These are phyloP conservation scores for Drymodes brunneopygia DNA, from an alignment of 2,113 vertebrate species.

Conservation along the genomic window DNA sequence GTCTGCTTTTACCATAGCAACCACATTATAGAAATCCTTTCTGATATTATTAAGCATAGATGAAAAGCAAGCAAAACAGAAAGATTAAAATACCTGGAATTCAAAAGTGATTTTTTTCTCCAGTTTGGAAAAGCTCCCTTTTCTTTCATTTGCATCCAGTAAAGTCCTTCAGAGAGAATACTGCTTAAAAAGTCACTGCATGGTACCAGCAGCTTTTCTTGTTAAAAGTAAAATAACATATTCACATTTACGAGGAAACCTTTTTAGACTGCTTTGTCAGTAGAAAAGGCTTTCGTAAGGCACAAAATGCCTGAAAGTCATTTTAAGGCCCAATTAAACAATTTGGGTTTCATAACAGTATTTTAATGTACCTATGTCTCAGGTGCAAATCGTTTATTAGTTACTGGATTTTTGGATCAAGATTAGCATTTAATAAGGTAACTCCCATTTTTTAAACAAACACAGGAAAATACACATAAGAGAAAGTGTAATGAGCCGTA, in stretches of 20 bases:
- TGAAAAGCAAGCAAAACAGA: constrained; percentile 13
- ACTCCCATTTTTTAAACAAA: neutral
- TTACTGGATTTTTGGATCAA: neutral
- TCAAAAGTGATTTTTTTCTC: neutral
- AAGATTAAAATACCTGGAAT: constrained; percentile 28
- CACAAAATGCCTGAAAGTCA: neutral
- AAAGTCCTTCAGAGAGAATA: constrained; percentile 22
- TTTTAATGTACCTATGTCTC: neutral
- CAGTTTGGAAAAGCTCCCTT: constrained; percentile 5
- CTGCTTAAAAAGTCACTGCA: neutral
- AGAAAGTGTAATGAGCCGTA: accelerated
- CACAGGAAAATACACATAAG: accelerated
- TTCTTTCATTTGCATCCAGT: constrained; percentile 13
- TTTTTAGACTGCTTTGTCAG: neutral
- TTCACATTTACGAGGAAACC: neutral
- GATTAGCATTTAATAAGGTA: neutral
- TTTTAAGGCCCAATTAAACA: neutral
- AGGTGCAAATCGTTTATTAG: neutral
- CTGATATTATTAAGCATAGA: constrained; percentile 19
- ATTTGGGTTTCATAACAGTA: neutral
- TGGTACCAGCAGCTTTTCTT: neutral
- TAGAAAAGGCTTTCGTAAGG: neutral
- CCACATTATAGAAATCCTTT: neutral
- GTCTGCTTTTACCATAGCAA: constrained; percentile 40
- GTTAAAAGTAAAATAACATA: neutral